Evolutionary conservation across 2,888 invertebrate genomes (phyloP).

Genomic region (Leucophenga maculata): DNA sequence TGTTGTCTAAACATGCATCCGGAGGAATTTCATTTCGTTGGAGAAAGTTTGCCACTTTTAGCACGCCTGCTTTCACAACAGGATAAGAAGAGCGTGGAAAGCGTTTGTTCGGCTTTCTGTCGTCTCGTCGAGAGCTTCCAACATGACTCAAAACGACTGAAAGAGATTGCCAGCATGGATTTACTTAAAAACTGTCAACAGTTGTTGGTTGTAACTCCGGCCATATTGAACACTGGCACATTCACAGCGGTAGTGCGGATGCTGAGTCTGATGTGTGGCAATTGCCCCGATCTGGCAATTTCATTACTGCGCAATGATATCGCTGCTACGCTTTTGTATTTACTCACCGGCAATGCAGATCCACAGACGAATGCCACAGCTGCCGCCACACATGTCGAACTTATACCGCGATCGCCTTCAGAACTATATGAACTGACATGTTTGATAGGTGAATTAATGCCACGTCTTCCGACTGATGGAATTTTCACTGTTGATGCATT

Average conservation of each 20-base stretch:
- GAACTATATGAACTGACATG: conserved; percentile 98
- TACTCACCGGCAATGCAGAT: conserved; percentile 91
- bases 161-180: conserved; percentile 92
- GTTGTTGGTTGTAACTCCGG: conserved; percentile 91
- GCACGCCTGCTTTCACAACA: conserved; percentile 86
- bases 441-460: conserved; percentile 97
- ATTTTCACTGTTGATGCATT: conserved; percentile 94
- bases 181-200: conserved; percentile 94
- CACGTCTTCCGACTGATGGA: conserved; percentile 93
- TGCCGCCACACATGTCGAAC: conserved; percentile 78
- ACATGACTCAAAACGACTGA: conserved; percentile 88
- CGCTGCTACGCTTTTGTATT: conserved; percentile 93
- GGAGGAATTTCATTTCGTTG: conserved; percentile 95
- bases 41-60: conserved; percentile 88
- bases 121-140: conserved; percentile 97
- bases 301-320: conserved; percentile 94
- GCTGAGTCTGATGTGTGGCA: conserved; percentile 95
- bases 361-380: conserved; percentile 55
- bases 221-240: conserved; percentile 94
- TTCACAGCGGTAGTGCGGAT: conserved; percentile 97
- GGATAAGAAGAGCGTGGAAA: conserved; percentile 98
- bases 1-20: conserved; percentile 95
- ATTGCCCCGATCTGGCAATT: conserved; percentile 94
- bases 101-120: conserved; percentile 96
- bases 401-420: conserved; percentile 92